Percentiles rank a stretch among this genome's conserved stretches.
These are phyloP conservation scores for Cacatua alba DNA, from an alignment of 2,113 vertebrate species.

Conservation along the genomic window DNA sequence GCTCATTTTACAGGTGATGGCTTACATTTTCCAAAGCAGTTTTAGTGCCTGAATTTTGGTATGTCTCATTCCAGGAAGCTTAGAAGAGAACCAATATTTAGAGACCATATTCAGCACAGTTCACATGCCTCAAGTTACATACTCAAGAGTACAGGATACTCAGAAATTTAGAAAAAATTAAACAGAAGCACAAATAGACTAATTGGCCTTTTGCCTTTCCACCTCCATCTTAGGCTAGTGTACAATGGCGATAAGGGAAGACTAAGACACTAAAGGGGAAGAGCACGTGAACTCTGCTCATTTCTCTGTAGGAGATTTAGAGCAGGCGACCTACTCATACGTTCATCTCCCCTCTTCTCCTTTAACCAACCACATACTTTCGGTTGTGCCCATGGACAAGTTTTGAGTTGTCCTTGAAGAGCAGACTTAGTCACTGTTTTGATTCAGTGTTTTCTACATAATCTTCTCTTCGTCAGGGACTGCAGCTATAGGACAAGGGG, in stretches of 20 bases:
- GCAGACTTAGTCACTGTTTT: not conserved
- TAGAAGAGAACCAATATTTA: not conserved
- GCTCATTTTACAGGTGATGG: not conserved
- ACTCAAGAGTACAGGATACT: not conserved
- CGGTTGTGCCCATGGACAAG: not conserved
- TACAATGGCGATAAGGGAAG: not conserved
- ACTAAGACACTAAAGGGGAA: not conserved
- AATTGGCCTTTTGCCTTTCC: not conserved
- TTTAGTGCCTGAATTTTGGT: not conserved
- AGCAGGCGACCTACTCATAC: accelerated
- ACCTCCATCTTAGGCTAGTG: not conserved
- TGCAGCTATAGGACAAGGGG: not conserved
- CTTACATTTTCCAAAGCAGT: not conserved
- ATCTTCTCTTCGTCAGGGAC: not conserved
- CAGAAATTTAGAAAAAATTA: not conserved
- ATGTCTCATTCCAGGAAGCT: not conserved
- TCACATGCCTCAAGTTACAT: not conserved
- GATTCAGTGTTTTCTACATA: not conserved
- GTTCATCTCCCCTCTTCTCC: not conserved
- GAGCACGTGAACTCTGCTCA: not conserved
- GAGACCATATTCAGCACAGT: not conserved
- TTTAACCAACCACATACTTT: not conserved
- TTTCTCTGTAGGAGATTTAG: not conserved
- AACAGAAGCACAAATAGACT: not conserved
- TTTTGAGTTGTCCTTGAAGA: not conserved